Evolutionary conservation across 1,140 invertebrate species (phyloP).

Genomic region (Liolophura sinensis): DNA sequence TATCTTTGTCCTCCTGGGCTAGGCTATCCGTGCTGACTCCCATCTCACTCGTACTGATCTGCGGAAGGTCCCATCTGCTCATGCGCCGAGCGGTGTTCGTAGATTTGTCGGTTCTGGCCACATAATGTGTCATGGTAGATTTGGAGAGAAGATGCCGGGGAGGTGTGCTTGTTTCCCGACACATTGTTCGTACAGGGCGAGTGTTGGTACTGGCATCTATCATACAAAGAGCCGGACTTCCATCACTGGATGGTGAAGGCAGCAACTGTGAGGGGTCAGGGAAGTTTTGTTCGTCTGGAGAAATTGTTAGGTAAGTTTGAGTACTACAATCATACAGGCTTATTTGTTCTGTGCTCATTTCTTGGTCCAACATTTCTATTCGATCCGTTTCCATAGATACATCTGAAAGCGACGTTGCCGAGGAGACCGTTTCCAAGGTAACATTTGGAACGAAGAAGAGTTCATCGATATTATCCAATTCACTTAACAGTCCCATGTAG

Average conservation of each 20-base stretch:
- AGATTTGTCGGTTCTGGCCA: constrained; percentile 44
- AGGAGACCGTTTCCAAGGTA: constrained; percentile 33
- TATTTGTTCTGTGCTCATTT: too few relatives aligned
- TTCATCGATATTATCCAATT: constrained; percentile 46
- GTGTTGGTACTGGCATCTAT: too few relatives aligned
- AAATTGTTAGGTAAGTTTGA: too few relatives aligned
- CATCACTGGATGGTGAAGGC: constrained; percentile 6
- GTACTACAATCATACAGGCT: too few relatives aligned
- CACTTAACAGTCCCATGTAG: constrained; percentile 49
- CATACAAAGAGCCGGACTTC: too few relatives aligned
- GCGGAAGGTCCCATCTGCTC: too few relatives aligned
- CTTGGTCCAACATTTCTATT: too few relatives aligned
- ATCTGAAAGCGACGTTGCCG: too few relatives aligned
- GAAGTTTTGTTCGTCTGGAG: too few relatives aligned
- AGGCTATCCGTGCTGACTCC: neutral
- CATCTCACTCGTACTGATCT: too few relatives aligned
- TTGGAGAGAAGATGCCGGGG: constrained; percentile 40
- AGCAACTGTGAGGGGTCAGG: constrained; percentile 15
- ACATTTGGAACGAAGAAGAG: constrained; percentile 45
- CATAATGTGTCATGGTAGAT: constrained; percentile 46
- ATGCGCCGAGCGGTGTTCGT: constrained; percentile 13
- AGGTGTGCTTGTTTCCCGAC: constrained; percentile 38
- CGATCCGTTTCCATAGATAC: too few relatives aligned
- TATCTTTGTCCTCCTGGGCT: constrained; percentile 38
- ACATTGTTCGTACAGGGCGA: too few relatives aligned